Percentiles rank a stretch among this genome's conserved stretches.
Evolutionary conservation across 1,140 invertebrate genomes (phyloP).

Genomic region (Sycophaga agraensis): DNA sequence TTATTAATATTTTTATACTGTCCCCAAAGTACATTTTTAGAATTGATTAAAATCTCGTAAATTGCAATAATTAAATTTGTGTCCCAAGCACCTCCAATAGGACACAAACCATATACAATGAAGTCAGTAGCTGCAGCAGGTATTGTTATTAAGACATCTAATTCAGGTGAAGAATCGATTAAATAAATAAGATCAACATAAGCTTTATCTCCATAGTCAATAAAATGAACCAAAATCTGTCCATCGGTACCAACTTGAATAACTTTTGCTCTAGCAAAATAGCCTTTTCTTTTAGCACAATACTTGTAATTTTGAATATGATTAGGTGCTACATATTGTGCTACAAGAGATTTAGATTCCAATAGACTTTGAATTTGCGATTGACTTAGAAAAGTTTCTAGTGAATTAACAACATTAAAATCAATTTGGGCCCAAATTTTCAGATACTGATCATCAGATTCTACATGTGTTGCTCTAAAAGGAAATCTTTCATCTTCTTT

Average conservation of each 20-base stretch:
- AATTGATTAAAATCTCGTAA: constrained; percentile 55
- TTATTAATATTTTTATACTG: constrained; percentile 44
- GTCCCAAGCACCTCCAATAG: constrained; percentile 56
- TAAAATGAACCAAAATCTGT: constrained; percentile 64
- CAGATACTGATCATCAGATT: constrained; percentile 65
- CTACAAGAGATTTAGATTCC: constrained; percentile 58
- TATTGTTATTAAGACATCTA: constrained; percentile 52
- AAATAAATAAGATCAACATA: constrained; percentile 61
- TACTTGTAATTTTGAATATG: constrained; percentile 17
- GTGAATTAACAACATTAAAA: constrained; percentile 57
- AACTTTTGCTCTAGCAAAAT: constrained; percentile 66
- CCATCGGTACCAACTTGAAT: constrained; percentile 51
- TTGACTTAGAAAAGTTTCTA: constrained; percentile 60
- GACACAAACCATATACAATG: constrained; percentile 59
- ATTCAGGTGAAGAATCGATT: constrained; percentile 56
- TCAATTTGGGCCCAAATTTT: constrained; percentile 69
- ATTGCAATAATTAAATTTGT: constrained; percentile 55
- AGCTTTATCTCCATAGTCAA: constrained; percentile 72
- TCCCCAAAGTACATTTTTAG: constrained; percentile 56
- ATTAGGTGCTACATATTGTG: constrained; percentile 45
- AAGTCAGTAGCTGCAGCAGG: constrained; percentile 62
- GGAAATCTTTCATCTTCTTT: constrained; percentile 33
- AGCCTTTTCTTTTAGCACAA: constrained; percentile 66
- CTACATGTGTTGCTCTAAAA: constrained; percentile 66
- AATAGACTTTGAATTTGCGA: no score